A percentile compares a stretch with the other conserved stretches of the same genome.
Conservation (phyloP, 2,113 vertebrate species). For the Montifringilla adamsi region DNA sequence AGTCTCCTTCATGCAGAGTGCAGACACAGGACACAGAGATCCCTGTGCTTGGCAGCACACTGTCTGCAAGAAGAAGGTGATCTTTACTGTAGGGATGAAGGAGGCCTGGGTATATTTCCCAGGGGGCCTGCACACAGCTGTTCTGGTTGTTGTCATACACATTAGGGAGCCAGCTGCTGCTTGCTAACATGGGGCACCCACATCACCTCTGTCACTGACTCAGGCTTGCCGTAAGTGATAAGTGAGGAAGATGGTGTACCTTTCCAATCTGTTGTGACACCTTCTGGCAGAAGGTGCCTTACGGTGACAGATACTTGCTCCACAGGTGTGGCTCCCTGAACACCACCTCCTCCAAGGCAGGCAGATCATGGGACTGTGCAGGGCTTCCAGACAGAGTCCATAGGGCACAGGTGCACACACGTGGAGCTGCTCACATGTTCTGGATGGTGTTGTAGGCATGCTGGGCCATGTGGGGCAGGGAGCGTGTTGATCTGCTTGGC, state of each 20-base stretch:
- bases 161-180: neutral
- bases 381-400: slow-evolving; percentile 1
- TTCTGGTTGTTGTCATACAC: neutral
- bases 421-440: fast-evolving
- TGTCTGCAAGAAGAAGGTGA: neutral
- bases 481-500: neutral
- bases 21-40: neutral
- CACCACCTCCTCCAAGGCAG: neutral
- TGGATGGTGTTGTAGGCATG: neutral
- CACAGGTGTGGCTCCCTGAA: slow-evolving; percentile 10
- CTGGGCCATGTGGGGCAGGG: neutral
- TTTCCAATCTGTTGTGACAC: neutral
- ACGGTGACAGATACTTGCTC: neutral
- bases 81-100: neutral
- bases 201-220: neutral
- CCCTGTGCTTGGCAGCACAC: fast-evolving
- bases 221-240: neutral
- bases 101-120: neutral
- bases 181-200: neutral
- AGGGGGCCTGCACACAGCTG: neutral
- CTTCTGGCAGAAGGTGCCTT: neutral
- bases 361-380: neutral
- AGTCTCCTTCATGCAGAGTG: neutral
- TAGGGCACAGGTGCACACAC: neutral
- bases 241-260: neutral